Evolutionary conservation across 1,140 invertebrate genomes (phyloP), one percentile per base, ranked within the genome.

Genomic region (Tetramorium simillimum): DNA sequence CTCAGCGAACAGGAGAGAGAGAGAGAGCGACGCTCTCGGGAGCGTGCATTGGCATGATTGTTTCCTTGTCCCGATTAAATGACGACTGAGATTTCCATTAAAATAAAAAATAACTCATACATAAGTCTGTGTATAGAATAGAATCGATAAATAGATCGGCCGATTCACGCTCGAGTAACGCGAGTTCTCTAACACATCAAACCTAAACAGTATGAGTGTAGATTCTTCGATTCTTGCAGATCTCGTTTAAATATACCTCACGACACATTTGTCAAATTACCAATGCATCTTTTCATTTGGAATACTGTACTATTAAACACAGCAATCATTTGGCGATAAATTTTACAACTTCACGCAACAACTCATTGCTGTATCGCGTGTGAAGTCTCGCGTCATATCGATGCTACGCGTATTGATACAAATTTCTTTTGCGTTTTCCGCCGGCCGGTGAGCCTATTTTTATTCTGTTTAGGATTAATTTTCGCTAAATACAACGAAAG

Each of bases 391-490:
- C 63, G 18, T 65, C 18, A 37, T 5, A 33, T 33, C 0, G 33
- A 33, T 14, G 14, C 2, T 7, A 33, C 16, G 10, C 9, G 14
- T 40, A 33, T 53, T 16, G 14, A 16, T 21, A 76, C 0, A 69
- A 69, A 40, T 16, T 51, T 51, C 10, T 37, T 33, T 33, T 21
- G 16, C 3, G 4, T 3, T 53, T 70, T 49, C 16, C 49, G 33
- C 33, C 10, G 18, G 28, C 9, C 0, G 53, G 9, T 7, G 1
- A 81, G 28, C 0, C 63, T 43, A 67, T 21, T 49, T 33, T 67
- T 24, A 33, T 73, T 58, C 67, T 14, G 53, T 46, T 84, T 84
- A 73, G n/a, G 40, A 84, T 84, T 73, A 84, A 84, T 21, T 12
- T 62, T 84, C 16, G 40, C 40, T 60, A 62, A 75, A 40, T 40